phyloP scores from a whole-genome alignment of 2,113 vertebrate genomes.

The Pelodiscus sinensis region DNA sequence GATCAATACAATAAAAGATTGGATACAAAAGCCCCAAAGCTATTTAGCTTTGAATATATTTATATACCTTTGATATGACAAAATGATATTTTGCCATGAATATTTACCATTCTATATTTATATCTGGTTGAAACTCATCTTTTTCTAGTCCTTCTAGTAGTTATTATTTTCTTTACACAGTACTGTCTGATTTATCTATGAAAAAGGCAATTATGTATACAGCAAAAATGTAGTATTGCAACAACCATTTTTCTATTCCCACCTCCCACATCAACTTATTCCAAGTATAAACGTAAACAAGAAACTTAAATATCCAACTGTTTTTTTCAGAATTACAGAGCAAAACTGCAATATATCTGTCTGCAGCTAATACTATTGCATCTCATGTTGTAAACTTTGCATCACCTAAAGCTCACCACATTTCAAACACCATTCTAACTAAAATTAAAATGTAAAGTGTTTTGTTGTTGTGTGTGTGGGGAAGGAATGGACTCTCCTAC shows the following conservation, averaged over 20 bases:
- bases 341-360: rapidly evolving
- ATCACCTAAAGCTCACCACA: background rate
- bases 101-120: constrained; percentile 29
- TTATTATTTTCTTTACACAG: background rate
- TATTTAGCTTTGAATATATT: background rate
- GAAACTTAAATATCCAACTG: rapidly evolving
- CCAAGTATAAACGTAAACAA: background rate
- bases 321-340: background rate
- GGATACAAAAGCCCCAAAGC: constrained; percentile 47
- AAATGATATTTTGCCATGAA: constrained; percentile 35
- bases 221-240: background rate
- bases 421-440: background rate
- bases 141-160: background rate
- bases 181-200: background rate
- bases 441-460: background rate
- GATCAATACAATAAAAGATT: constrained; percentile 5
- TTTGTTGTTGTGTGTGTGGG: background rate
- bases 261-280: rapidly evolving
- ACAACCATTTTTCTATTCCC: background rate
- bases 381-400: rapidly evolving
- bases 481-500: background rate
- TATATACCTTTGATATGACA: constrained; percentile 27
- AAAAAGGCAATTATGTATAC: background rate
- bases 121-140: background rate
- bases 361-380: background rate